Percentiles rank a stretch among this genome's conserved stretches.
Conservation (phyloP, 1,140 invertebrate species). For the Bombus sibiricus region DNA sequence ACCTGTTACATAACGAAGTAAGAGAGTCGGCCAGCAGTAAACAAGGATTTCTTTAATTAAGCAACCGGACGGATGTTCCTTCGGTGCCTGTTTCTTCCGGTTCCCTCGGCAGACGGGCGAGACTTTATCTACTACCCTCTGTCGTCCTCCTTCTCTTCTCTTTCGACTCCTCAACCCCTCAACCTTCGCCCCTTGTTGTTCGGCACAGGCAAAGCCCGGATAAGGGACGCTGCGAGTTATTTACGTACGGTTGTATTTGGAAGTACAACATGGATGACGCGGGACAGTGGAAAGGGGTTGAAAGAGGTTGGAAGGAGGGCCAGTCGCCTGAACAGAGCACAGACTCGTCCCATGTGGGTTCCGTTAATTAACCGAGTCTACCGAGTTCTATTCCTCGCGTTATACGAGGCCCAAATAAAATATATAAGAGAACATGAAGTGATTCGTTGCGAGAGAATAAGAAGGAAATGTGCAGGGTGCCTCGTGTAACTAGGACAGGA, state of each 20-base stretch:
- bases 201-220: constrained; percentile 34
- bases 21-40: constrained; percentile 42
- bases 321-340: constrained; percentile 57
- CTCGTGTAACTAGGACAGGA: too few species aligned
- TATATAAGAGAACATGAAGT: too few species aligned
- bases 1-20: constrained; percentile 47
- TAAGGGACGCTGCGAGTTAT: constrained; percentile 56
- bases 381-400: constrained; percentile 69
- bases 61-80: constrained; percentile 37
- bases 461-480: too few species aligned
- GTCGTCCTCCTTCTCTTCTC: constrained; percentile 4
- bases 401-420: constrained; percentile 23
- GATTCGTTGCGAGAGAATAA: too few species aligned
- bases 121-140: constrained; percentile 54
- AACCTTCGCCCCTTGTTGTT: constrained; percentile 14
- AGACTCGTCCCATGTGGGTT: constrained; percentile 71
- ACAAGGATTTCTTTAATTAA: constrained; percentile 68
- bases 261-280: constrained; percentile 39
- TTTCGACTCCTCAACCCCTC: neutral
- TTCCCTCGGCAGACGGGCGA: constrained; percentile 4
- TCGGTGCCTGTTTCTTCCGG: neutral
- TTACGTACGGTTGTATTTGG: constrained; percentile 58
- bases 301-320: constrained; percentile 41
- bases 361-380: constrained; percentile 76
- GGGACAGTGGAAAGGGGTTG: constrained; percentile 1